phyloP scores from a whole-genome alignment of 2,113 vertebrate species.

The Phalacrocorax carbo region DNA sequence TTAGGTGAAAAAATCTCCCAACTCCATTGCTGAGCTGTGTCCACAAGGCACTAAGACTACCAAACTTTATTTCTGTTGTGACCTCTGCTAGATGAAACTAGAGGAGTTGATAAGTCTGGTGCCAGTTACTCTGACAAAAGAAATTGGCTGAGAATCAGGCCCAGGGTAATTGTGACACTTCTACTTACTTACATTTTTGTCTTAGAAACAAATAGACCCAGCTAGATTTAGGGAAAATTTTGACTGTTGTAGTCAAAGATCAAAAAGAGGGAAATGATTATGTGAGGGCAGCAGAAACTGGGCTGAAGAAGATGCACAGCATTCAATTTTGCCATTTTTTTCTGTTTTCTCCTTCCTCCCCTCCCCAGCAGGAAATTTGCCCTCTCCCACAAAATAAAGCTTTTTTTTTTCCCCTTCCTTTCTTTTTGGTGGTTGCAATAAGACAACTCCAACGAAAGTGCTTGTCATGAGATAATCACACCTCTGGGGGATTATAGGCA shows the following conservation, averaged over 20 bases:
- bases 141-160: background rate
- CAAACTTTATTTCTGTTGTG: background rate
- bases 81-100: background rate
- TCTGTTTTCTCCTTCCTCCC: background rate
- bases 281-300: background rate
- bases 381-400: background rate
- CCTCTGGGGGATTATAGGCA: slow-evolving; percentile 53
- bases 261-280: background rate
- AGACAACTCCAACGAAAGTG: slow-evolving; percentile 31
- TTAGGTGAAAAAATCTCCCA: background rate
- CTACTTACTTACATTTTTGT: background rate
- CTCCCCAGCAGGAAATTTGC: background rate
- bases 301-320: background rate
- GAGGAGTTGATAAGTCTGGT: background rate
- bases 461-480: slow-evolving; percentile 52
- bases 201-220: slow-evolving; percentile 44
- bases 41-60: background rate
- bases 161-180: background rate
- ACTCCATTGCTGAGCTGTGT: background rate
- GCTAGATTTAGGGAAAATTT: background rate
- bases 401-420: background rate
- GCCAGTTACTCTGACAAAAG: background rate
- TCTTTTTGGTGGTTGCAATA: background rate
- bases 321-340: background rate
- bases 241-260: background rate